A percentile compares a stretch with the other conserved stretches of the same genome.
phyloP scores from a whole-genome alignment of 1,140 invertebrate genomes.

The Rhynchophorus ferrugineus region DNA sequence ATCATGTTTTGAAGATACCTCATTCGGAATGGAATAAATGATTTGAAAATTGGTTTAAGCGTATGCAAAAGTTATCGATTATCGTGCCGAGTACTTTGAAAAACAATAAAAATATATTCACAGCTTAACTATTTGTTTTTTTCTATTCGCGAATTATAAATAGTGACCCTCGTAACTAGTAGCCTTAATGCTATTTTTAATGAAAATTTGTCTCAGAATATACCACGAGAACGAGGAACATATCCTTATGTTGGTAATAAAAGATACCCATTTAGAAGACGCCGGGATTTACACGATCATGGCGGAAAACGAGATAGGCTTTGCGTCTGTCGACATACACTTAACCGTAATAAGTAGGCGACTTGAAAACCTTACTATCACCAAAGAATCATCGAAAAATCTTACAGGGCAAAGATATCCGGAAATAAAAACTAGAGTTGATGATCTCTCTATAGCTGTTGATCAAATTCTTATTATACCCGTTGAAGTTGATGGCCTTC shows the following conservation, averaged over 20 bases:
- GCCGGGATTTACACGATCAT: conserved; percentile 16
- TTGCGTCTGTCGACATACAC: conserved; percentile 14
- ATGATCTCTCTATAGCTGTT: conserved; percentile 13
- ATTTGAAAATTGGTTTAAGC: no score
- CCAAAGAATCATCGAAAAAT: no score
- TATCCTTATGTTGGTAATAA: conserved; percentile 17
- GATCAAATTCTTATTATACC: conserved; percentile 11
- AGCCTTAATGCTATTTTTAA: no score
- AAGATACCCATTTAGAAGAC: conserved; percentile 16
- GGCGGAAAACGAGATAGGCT: conserved; percentile 21
- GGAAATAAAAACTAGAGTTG: conserved; percentile 15
- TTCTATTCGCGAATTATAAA: no score
- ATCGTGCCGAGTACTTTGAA: no score
- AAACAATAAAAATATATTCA: no score
- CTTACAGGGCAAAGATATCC: conserved; percentile 20
- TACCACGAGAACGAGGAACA: conserved; percentile 20
- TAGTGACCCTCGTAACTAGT: background rate
- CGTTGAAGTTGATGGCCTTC: conserved; percentile 16
- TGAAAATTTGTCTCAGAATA: conserved; percentile 11
- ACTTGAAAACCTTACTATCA: no score
- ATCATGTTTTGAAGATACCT: no score
- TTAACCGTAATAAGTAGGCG: conserved; percentile 14
- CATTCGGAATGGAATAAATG: no score
- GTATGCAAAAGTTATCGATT: no score
- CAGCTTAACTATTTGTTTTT: no score